A percentile compares a stretch with the other conserved stretches of the same genome.
phyloP scores from a whole-genome alignment of 2,888 invertebrate genomes.

The Acronicta alni region DNA sequence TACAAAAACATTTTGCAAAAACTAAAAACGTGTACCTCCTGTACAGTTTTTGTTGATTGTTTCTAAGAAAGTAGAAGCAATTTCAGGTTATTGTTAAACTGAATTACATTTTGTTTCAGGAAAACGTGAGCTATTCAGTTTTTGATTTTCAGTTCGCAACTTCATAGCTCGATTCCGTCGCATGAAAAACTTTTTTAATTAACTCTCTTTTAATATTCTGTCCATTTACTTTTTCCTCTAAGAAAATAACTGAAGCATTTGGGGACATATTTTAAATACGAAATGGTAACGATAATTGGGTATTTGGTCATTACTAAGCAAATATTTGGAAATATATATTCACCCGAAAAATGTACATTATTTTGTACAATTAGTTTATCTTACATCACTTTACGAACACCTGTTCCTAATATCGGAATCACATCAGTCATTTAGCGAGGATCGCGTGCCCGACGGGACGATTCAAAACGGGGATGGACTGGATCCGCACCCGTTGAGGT shows the following conservation, averaged over 20 bases:
- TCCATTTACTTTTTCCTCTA: not conserved
- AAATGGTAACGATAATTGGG: slow-evolving; percentile 38
- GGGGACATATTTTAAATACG: slow-evolving; percentile 6
- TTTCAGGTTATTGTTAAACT: slow-evolving; percentile 26
- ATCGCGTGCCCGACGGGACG: slow-evolving; percentile 62
- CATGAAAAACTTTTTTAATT: not conserved
- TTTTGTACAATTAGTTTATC: slow-evolving; percentile 46
- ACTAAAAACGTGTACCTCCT: not conserved
- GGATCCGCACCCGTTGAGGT: slow-evolving; percentile 74
- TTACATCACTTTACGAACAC: slow-evolving; percentile 56
- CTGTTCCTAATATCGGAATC: slow-evolving; percentile 53
- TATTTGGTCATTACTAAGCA: slow-evolving; percentile 38
- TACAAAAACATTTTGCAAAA: slow-evolving; percentile 2
- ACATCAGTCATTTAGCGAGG: slow-evolving; percentile 62
- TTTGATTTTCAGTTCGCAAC: slow-evolving; percentile 6
- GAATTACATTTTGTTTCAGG: slow-evolving; percentile 13
- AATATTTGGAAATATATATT: slow-evolving; percentile 23
- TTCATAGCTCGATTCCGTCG: not conserved
- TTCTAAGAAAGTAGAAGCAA: slow-evolving; percentile 22
- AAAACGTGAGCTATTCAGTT: slow-evolving; percentile 2
- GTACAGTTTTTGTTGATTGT: slow-evolving; percentile 18
- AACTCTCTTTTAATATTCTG: not conserved
- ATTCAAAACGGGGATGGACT: slow-evolving; percentile 73
- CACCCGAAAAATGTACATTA: slow-evolving; percentile 37
- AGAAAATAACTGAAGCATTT: slow-evolving; percentile 13